phyloP scores from a whole-genome alignment of 1,140 invertebrate genomes.

The Heliconius himera region DNA sequence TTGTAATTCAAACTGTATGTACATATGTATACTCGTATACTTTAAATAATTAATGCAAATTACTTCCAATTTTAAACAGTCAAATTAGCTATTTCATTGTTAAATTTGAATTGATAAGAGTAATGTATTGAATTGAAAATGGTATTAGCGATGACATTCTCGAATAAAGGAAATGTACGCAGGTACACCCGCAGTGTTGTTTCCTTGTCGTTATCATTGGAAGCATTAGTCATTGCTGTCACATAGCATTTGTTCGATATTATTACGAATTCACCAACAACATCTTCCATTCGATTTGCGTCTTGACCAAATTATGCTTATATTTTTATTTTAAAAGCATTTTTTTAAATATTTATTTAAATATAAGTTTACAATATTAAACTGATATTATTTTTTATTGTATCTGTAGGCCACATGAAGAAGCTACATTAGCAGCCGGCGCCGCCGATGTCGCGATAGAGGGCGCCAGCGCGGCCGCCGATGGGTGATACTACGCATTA shows the following conservation, averaged over 20 bases:
- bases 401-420: slow-evolving; percentile 33
- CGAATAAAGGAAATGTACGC: slow-evolving; percentile 6
- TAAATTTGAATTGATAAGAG: neutral
- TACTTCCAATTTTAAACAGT: neutral
- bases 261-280: neutral
- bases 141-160: slow-evolving; percentile 10
- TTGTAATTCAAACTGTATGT: neutral
- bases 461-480: slow-evolving; percentile 55
- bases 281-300: neutral
- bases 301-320: neutral
- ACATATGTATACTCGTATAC: neutral
- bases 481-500: slow-evolving; percentile 74
- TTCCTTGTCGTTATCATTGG: neutral
- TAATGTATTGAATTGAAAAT: slow-evolving; percentile 11
- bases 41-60: slow-evolving; percentile 11
- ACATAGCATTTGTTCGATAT: neutral
- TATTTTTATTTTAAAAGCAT: neutral
- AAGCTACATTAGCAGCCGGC: slow-evolving; percentile 47
- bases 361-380: neutral
- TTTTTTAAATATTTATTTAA: neutral
- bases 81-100: slow-evolving; percentile 11
- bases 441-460: slow-evolving; percentile 71
- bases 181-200: slow-evolving; percentile 10
- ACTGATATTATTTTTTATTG: neutral
- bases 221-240: neutral